phyloP scores from a whole-genome alignment of 2,113 vertebrate species.

The Paratilapia polleni region DNA sequence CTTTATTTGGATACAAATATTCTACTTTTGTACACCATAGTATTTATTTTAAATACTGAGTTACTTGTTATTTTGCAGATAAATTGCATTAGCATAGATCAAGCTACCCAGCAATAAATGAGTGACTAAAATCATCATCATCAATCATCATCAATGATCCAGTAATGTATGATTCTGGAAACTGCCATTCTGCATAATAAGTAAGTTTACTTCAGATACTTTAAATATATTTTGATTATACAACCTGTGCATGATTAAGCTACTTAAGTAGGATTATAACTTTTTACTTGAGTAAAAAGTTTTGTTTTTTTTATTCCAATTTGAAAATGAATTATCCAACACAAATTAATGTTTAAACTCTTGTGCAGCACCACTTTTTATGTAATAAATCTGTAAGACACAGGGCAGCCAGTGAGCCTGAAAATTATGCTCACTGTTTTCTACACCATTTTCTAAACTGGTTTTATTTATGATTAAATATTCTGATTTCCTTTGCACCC shows the following conservation, averaged over 20 bases:
- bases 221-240: too few relatives aligned
- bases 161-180: neutral
- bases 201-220: too few relatives aligned
- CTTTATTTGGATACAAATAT: neutral
- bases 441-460: neutral
- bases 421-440: neutral
- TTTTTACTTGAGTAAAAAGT: neutral
- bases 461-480: too few relatives aligned
- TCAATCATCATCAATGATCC: neutral
- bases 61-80: neutral
- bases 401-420: neutral
- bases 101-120: neutral
- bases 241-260: too few relatives aligned
- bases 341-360: neutral
- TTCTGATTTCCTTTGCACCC: too few relatives aligned
- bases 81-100: neutral
- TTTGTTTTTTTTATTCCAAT: too few relatives aligned
- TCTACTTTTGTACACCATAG: neutral
- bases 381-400: neutral
- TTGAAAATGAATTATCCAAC: too few relatives aligned
- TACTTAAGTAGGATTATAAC: too few relatives aligned
- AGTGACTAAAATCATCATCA: neutral
- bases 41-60: neutral
- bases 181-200: too few relatives aligned
- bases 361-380: neutral